Conservation (phyloP, 2,797 vertebrate species). For the Sebastes iracundus region DNA sequence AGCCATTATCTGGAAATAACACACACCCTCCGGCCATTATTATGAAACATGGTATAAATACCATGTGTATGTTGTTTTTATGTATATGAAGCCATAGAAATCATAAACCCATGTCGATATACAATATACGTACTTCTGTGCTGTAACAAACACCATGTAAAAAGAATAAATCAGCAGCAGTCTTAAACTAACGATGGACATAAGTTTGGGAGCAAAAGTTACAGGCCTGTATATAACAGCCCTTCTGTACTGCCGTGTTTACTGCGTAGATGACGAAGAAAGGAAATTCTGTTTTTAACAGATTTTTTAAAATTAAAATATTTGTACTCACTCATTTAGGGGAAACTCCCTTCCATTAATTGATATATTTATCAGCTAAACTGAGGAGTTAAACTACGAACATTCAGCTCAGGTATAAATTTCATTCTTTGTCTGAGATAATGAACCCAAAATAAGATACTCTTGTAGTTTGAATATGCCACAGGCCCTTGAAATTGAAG, state of each 20-base stretch:
- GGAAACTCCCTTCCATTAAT: neutral
- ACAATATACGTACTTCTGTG: neutral
- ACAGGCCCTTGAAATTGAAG: neutral
- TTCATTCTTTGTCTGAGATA: neutral
- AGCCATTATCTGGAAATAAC: neutral
- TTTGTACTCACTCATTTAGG: neutral
- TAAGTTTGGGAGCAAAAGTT: neutral
- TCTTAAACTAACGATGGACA: neutral
- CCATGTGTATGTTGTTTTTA: neutral
- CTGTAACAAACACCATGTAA: neutral
- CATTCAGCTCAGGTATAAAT: neutral
- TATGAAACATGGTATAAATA: neutral
- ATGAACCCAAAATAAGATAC: neutral
- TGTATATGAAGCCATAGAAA: neutral
- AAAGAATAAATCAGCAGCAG: neutral
- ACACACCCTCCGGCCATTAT: neutral
- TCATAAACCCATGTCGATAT: neutral
- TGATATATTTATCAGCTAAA: neutral
- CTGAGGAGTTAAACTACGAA: neutral
- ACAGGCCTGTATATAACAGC: neutral
- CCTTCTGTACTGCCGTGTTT: neutral
- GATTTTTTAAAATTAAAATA: neutral
- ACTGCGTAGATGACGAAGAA: neutral
- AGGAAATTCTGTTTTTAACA: neutral
- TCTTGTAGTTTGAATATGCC: neutral